Base-by-base conservation (phyloP, 2,888 invertebrate genomes). In the Tetramorium bicarinatum region DNA sequence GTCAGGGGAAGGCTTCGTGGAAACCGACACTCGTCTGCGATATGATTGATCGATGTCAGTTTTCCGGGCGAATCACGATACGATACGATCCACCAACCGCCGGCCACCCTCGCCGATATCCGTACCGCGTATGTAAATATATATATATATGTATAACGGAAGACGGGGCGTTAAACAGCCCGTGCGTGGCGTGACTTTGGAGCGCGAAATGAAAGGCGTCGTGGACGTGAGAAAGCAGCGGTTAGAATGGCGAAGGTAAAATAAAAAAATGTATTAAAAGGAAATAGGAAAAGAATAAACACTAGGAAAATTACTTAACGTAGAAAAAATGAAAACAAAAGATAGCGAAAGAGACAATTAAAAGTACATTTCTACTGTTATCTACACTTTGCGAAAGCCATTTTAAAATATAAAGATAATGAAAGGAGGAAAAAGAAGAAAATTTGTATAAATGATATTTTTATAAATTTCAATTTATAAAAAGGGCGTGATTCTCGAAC, bases 11-110 rank as follows among this genome's bases (percentile, higher is more conserved):
- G 49, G 29, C 72, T 59, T 74, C 62, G 82, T 41, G 64, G 47
- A 61, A 71, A 71, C 79, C 71, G 79, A 80, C 79, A 71, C 79
- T 80, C 79, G 59, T 80, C 79, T 80, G 59, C 79, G 83, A 66
- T 44, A 83, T 85, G 77, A 83, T 85, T 74, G 79, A 83, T 80
- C 79, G 85, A 80, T 67, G 84, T 84, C 69, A 62, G 75, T 75
- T 62, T 85, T 80, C 80, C 74, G 80, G 54, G 62, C 61, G 64
- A 75, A 80, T 85, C 74, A 71, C 67, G 74, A 75, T 69, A 62
- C 69, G 75, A 34, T 67, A 34, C 54, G 47, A 80, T 83, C 59
- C 79, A 47, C 71, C 71, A n/a, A 80, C 71, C 29, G 47, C 15
- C 38, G 21, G 13, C 41, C 15, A 59, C 34, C 47, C 59, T 71